Percentiles rank a stretch among this genome's conserved stretches.
These are phyloP conservation scores for Ophion slaviceki DNA, from an alignment of 2,888 invertebrate genomes.

Conservation along the genomic window DNA sequence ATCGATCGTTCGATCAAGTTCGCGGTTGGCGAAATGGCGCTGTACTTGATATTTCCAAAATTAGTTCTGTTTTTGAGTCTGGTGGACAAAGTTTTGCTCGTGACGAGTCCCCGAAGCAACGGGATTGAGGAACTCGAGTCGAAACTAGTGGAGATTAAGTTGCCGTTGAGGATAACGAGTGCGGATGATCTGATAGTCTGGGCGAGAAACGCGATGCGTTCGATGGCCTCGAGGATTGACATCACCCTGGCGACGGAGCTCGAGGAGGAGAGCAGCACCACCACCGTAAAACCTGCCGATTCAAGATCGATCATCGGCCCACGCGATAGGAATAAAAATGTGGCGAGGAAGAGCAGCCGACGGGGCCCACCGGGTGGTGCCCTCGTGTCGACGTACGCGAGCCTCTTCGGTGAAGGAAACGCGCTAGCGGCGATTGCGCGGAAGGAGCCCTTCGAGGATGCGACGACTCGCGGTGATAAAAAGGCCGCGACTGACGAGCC, in stretches of 20 bases:
- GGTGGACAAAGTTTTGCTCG: conserved; percentile 44
- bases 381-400: conserved; percentile 58
- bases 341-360: neutral
- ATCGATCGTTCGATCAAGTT: neutral
- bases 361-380: conserved; percentile 32
- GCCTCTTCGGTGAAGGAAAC: conserved; percentile 36
- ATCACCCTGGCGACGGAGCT: conserved; percentile 73
- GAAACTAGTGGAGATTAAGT: conserved; percentile 75
- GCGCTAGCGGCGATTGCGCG: neutral
- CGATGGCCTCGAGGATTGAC: conserved; percentile 80
- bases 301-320: too few species aligned
- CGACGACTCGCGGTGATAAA: conserved; percentile 2
- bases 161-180: conserved; percentile 75
- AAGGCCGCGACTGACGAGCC: neutral
- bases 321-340: too few species aligned
- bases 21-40: conserved; percentile 3
- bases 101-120: conserved; percentile 17
- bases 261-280: neutral
- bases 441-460: neutral
- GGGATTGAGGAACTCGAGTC: conserved; percentile 47
- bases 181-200: conserved; percentile 78
- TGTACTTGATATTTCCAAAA: conserved; percentile 15
- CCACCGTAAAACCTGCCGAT: too few species aligned
- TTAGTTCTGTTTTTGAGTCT: conserved; percentile 39
- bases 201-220: conserved; percentile 79